Base-by-base conservation (phyloP, 2,113 vertebrate genomes). In the Atractosteus spatula region DNA sequence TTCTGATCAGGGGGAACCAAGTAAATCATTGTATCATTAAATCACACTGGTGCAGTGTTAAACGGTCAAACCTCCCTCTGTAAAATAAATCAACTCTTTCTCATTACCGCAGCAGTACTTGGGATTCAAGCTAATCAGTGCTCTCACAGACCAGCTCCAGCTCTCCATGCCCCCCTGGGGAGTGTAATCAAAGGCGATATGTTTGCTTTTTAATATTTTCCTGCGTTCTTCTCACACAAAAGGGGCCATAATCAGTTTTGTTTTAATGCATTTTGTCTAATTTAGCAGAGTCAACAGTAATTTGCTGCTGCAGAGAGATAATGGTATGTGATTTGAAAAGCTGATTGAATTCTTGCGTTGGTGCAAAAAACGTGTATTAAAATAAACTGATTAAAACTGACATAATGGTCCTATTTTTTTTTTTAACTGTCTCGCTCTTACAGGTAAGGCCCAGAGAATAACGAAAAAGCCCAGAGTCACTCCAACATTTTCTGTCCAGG, bases 231-330 rank as follows among this genome's bases (percentile, higher is more conserved):
- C 47, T 5, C 8, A 8, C 55, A 55, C 45, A 68, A 12, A 51
- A 55, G 11, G 12, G 56, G 11, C 14, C 11, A 59, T n/a, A 59
- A 55, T 11, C 45, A 55, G 8, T 55, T 68, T 51, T 29, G 14
- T 55, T 68, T n/a, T 11, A 54, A 17, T 68, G 66, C 8, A 8
- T 66, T 68, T 59, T 68, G 29, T 68, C 14, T 17, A 11, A 29
- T 55, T 68, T 54, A 55, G 66, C 47, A 29, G 17, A 68, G n/a
- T 68, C 66, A 41, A 17, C 17, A 68, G 16, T 68, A 29, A 59
- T 59, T 59, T 59, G 56, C 56, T 59, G 56, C 14, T 59, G 56
- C 12, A 13, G 56, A 59, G 56, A 59, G 56, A 59, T 59, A 59
- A 51, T 51, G 2, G 1, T 51, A 51, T 59, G 56, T 13, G 56